Conservation (phyloP, 2,797 vertebrate genomes). For the Rhinichthys osculus region DNA sequence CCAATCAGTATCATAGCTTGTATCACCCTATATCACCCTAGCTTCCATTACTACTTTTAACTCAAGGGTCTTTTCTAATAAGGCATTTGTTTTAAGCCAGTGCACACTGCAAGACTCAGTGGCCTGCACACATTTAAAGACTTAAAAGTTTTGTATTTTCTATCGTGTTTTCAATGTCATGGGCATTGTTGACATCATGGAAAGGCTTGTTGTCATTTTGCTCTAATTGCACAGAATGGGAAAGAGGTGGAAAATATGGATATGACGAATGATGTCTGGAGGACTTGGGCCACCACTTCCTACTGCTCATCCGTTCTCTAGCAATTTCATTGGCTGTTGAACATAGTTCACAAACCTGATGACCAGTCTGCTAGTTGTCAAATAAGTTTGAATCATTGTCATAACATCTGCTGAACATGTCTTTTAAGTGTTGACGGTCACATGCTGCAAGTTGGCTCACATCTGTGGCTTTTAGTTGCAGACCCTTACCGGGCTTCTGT, state of each 20-base stretch:
- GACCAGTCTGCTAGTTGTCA: background rate
- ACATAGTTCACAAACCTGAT: background rate
- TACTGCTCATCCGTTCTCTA: background rate
- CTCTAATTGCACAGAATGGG: background rate
- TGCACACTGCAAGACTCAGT: background rate
- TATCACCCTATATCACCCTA: no score
- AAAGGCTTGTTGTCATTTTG: background rate
- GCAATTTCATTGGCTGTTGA: background rate
- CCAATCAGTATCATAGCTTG: conserved; percentile 21
- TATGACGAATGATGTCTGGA: background rate
- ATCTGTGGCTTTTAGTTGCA: background rate
- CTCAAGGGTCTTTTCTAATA: background rate
- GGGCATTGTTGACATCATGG: background rate
- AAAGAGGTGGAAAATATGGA: background rate
- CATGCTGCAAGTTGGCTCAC: background rate
- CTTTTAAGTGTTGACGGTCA: background rate
- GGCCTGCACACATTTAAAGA: background rate
- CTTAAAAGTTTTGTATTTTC: background rate
- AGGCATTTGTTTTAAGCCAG: background rate
- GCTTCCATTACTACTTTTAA: conserved; percentile 2
- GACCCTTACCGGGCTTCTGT: background rate
- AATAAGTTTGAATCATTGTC: background rate
- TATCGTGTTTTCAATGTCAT: background rate
- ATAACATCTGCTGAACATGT: background rate
- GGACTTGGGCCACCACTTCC: background rate